phyloP scores from a whole-genome alignment of 64 coral and sea anemone genomes.

The Porites lutea region DNA sequence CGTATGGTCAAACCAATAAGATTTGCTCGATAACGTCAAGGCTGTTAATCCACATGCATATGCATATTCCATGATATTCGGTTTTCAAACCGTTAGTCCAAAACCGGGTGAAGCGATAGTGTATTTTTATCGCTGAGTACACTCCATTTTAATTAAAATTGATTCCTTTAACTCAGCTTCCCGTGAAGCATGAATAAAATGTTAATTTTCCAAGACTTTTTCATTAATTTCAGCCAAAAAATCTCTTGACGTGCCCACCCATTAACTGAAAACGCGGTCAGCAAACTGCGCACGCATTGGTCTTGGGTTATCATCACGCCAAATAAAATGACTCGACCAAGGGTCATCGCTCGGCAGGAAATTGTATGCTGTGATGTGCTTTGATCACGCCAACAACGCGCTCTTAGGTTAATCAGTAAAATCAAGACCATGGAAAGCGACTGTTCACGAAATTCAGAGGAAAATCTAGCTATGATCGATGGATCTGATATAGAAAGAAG shows the following conservation, averaged over 20 bases:
- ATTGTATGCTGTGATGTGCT: background rate
- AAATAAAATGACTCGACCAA: background rate
- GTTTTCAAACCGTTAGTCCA: background rate
- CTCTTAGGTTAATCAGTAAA: background rate
- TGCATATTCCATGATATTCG: background rate
- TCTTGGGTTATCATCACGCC: background rate
- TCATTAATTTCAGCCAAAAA: background rate
- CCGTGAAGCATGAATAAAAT: background rate
- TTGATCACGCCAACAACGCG: background rate
- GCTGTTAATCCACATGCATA: background rate
- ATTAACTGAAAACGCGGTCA: background rate
- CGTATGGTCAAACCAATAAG: background rate
- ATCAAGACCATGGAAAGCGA: background rate
- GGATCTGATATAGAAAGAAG: conserved; percentile 34
- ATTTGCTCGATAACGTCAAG: conserved; percentile 14
- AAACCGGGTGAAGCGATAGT: background rate
- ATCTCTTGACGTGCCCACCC: background rate
- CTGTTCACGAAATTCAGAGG: background rate
- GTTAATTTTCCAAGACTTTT: background rate
- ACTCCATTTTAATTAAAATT: too few species aligned
- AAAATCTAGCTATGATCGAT: background rate
- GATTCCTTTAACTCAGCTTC: background rate
- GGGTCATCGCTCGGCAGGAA: conserved; percentile 5
- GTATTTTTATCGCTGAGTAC: background rate
- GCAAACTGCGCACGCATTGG: conserved; percentile 39